Evolutionary conservation across 30 jellyfish, hydroid and myxozoan genomes (phyloP).

Genomic region (Nemopilema nomurai): DNA sequence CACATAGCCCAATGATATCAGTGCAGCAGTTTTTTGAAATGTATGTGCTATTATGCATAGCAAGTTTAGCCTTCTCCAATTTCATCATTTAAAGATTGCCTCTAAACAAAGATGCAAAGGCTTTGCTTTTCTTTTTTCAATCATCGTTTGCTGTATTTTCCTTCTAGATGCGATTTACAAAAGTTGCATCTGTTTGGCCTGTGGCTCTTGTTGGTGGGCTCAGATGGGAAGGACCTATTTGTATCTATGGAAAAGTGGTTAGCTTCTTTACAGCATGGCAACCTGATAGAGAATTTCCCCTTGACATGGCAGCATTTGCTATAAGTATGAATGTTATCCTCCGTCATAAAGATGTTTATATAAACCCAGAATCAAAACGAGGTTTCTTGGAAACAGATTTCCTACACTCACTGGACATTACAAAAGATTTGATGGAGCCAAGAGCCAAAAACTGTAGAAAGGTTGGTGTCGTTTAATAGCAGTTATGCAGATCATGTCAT

Average conservation of each 20-base stretch:
- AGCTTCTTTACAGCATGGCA: slow-evolving; percentile 86
- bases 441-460: slow-evolving; percentile 78
- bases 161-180: slow-evolving; percentile 82
- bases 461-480: slow-evolving; percentile 44
- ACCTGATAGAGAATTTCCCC: slow-evolving; percentile 77
- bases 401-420: slow-evolving; percentile 45
- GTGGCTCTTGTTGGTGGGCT: slow-evolving; percentile 94
- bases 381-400: slow-evolving; percentile 88
- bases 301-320: slow-evolving; percentile 95
- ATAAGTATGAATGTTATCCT: slow-evolving; percentile 47
- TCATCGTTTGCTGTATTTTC: background rate
- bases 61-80: no score
- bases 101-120: background rate
- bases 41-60: no score
- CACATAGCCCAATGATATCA: no score
- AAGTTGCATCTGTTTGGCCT: slow-evolving; percentile 91
- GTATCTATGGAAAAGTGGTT: slow-evolving; percentile 81
- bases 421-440: slow-evolving; percentile 74
- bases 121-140: background rate
- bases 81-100: no score
- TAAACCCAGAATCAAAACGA: slow-evolving; percentile 62
- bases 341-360: slow-evolving; percentile 33
- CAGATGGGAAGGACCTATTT: slow-evolving; percentile 95
- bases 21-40: no score
- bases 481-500: no score